These are phyloP conservation scores for Bufo bufo DNA, from an alignment of 2,113 vertebrate genomes.

Conservation along the genomic window DNA sequence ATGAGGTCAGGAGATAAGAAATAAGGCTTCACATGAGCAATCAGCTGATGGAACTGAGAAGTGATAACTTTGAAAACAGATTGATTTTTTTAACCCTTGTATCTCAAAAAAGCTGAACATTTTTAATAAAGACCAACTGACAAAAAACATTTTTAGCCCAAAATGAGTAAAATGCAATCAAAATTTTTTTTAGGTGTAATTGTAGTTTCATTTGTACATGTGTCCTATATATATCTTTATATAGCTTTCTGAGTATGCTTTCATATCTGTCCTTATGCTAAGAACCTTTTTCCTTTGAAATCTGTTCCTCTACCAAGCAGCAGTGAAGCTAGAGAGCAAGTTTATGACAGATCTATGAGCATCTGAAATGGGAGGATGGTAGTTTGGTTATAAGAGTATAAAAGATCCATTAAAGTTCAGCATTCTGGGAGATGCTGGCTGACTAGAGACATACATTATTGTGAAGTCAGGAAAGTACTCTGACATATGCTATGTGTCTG, in stretches of 20 bases:
- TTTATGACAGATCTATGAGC: slow-evolving; percentile 6
- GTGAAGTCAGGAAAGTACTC: slow-evolving; percentile 23
- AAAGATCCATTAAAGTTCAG: slow-evolving; percentile 30
- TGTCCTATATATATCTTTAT: not conserved
- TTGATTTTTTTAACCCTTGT: too few species aligned
- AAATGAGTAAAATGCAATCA: too few species aligned
- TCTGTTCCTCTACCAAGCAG: not conserved
- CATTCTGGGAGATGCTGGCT: slow-evolving; percentile 21
- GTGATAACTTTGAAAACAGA: too few species aligned
- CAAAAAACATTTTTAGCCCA: too few species aligned
- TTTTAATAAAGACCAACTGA: too few species aligned
- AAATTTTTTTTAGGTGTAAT: not conserved
- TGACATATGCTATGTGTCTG: slow-evolving; percentile 35
- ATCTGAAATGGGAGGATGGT: not conserved
- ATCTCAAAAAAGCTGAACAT: too few species aligned
- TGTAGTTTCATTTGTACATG: not conserved
- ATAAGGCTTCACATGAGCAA: too few species aligned
- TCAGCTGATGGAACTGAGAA: too few species aligned
- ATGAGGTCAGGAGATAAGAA: too few species aligned
- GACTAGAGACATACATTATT: slow-evolving; percentile 37
- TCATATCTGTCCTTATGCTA: not conserved
- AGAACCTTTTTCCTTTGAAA: not conserved
- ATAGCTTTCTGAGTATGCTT: not conserved
- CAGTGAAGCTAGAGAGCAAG: not conserved
- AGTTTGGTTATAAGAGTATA: slow-evolving; percentile 13